Conservation (phyloP, 2,797 vertebrate species). For the Chloroceryle amazona region DNA sequence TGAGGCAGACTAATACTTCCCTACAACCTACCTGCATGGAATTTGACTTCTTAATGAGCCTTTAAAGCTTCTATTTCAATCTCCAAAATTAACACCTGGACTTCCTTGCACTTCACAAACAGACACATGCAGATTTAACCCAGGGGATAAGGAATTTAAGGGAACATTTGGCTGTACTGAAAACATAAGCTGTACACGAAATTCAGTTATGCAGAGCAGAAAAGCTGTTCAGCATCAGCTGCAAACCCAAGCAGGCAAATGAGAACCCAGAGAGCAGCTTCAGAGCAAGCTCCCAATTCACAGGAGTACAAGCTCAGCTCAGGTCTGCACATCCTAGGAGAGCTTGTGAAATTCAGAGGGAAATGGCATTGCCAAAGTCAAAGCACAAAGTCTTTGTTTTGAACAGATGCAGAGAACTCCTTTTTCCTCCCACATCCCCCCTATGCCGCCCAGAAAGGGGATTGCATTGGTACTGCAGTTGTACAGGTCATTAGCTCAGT, state of each 20-base stretch:
- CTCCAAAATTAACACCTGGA: fast-evolving
- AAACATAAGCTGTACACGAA: fast-evolving
- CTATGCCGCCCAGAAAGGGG: background rate
- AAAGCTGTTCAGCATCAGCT: background rate
- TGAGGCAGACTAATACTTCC: background rate
- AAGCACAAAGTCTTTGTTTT: background rate
- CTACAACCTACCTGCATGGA: background rate
- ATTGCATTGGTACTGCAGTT: background rate
- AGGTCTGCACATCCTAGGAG: background rate
- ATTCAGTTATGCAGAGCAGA: background rate
- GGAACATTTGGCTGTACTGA: background rate
- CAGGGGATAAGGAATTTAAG: fast-evolving
- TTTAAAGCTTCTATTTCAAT: background rate
- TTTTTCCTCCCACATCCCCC: background rate
- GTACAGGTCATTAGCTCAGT: conserved; percentile 18
- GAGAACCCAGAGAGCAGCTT: background rate
- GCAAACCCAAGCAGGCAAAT: background rate
- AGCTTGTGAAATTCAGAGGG: background rate
- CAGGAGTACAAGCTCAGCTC: background rate
- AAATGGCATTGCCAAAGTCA: background rate
- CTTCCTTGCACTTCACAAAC: background rate
- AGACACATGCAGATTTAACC: fast-evolving
- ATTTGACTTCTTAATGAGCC: background rate
- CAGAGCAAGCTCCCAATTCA: background rate
- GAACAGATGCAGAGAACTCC: background rate